phyloP scores from a whole-genome alignment of 53 echinoderm and acorn worm genomes.

The Astropecten irregularis region DNA sequence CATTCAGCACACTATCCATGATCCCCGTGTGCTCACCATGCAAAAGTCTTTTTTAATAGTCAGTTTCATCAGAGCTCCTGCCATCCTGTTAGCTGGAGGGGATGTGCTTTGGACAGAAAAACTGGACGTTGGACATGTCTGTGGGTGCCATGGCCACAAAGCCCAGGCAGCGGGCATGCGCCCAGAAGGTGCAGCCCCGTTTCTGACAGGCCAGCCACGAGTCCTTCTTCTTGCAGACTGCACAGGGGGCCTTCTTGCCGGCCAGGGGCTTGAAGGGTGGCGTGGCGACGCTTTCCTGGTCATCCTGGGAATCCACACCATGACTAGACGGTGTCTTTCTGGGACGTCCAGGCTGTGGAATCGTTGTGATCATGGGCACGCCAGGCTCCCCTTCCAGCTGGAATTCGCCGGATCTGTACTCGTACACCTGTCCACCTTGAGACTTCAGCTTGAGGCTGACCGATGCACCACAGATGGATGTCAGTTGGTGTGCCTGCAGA shows the following conservation, averaged over 20 bases:
- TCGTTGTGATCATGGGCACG: slow-evolving; percentile 17
- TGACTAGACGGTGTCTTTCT: background rate
- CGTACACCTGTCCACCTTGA: slow-evolving; percentile 14
- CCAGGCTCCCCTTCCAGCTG: slow-evolving; percentile 38
- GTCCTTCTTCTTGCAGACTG: slow-evolving; percentile 40
- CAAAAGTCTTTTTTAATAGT: too few relatives aligned
- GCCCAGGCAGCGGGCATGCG: slow-evolving; percentile 35
- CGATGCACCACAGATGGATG: slow-evolving; percentile 48
- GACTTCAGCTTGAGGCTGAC: slow-evolving; percentile 50
- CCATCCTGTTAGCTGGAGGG: slow-evolving; percentile 32
- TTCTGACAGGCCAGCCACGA: slow-evolving; percentile 44
- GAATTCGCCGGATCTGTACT: slow-evolving; percentile 41
- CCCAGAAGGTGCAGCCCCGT: slow-evolving; percentile 35
- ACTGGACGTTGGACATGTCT: slow-evolving; percentile 49
- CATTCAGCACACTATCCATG: too few relatives aligned
- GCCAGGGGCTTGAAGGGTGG: background rate
- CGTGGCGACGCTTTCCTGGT: background rate
- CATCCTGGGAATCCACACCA: background rate
- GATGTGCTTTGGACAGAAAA: slow-evolving; percentile 54
- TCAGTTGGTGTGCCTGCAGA: slow-evolving; percentile 43
- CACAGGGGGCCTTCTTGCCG: slow-evolving; percentile 18
- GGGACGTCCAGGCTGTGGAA: background rate
- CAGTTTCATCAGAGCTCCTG: too few relatives aligned
- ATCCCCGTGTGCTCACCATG: too few relatives aligned
- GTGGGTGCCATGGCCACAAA: slow-evolving; percentile 24